Evolutionary conservation across 1,140 invertebrate species (phyloP).

Genomic region (Diplogasteroides magnus): DNA sequence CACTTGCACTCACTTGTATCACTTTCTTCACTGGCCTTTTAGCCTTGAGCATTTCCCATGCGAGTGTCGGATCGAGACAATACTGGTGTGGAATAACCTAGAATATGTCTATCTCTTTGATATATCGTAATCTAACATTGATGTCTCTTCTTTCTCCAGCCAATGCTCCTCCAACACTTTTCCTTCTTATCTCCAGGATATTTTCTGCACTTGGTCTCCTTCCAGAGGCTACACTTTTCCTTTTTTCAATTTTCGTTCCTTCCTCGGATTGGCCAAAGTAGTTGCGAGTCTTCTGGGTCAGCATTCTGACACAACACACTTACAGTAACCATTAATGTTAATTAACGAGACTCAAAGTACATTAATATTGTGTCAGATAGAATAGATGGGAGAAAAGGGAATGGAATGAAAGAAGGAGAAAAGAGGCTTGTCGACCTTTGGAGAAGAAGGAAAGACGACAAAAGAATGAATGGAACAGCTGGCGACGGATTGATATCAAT

Average conservation of each 20-base stretch:
- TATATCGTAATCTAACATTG: too few relatives aligned
- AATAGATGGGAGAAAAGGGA: background rate
- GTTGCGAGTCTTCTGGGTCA: background rate
- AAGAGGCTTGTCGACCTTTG: background rate
- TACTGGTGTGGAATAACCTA: constrained; percentile 35
- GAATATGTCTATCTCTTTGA: too few relatives aligned
- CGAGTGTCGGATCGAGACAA: constrained; percentile 35
- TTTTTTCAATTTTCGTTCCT: background rate
- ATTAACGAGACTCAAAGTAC: too few relatives aligned
- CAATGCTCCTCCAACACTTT: background rate
- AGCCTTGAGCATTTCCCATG: constrained; percentile 39
- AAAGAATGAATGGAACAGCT: background rate
- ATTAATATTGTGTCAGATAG: background rate
- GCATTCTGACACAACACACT: background rate
- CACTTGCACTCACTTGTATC: constrained; percentile 14
- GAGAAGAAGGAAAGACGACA: background rate
- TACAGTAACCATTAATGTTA: too few relatives aligned
- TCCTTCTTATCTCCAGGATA: background rate
- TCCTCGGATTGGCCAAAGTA: background rate
- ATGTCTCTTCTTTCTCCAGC: background rate
- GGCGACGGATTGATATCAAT: background rate
- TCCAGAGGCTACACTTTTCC: background rate
- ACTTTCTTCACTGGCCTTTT: constrained; percentile 37
- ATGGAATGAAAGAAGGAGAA: background rate
- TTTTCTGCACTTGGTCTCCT: background rate